Evolutionary conservation across 2,113 vertebrate genomes (phyloP).

Genomic region (Lophotis ruficrista): DNA sequence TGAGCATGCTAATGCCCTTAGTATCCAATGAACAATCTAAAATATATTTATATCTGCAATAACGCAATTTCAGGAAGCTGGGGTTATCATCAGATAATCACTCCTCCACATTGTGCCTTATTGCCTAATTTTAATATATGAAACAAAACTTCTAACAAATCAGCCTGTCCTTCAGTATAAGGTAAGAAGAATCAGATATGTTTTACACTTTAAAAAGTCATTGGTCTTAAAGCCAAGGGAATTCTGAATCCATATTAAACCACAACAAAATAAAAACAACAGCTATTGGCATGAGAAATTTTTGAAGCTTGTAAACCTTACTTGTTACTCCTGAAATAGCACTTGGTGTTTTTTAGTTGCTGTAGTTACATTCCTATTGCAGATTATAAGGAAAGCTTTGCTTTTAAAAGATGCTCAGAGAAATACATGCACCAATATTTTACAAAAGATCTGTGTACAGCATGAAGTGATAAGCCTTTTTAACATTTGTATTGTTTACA

Average conservation of each 20-base stretch:
- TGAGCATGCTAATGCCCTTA: background rate
- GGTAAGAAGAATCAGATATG: background rate
- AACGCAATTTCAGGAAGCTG: conserved; percentile 49
- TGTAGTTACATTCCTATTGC: background rate
- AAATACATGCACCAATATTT: conserved; percentile 35
- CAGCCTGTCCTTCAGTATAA: background rate
- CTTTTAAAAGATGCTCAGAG: background rate
- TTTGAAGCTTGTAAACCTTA: conserved; percentile 34
- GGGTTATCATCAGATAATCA: background rate
- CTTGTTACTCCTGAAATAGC: conserved; percentile 26
- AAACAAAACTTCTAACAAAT: conserved; percentile 10
- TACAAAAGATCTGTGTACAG: conserved; percentile 28
- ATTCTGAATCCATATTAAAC: background rate
- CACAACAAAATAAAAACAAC: background rate
- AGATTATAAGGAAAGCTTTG: background rate
- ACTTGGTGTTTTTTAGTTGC: background rate
- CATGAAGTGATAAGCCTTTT: conserved; percentile 26
- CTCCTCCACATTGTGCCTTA: conserved; percentile 57
- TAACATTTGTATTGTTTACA: conserved; percentile 24
- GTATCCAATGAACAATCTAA: conserved; percentile 14
- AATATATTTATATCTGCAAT: conserved; percentile 12
- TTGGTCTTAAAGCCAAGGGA: conserved; percentile 12
- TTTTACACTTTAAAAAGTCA: background rate
- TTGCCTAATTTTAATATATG: conserved; percentile 54
- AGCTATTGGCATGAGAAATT: background rate